A percentile compares a stretch with the other conserved stretches of the same genome.
Evolutionary conservation across 2,797 vertebrate genomes (phyloP).

Genomic region (Sebastes kiyomatsui): DNA sequence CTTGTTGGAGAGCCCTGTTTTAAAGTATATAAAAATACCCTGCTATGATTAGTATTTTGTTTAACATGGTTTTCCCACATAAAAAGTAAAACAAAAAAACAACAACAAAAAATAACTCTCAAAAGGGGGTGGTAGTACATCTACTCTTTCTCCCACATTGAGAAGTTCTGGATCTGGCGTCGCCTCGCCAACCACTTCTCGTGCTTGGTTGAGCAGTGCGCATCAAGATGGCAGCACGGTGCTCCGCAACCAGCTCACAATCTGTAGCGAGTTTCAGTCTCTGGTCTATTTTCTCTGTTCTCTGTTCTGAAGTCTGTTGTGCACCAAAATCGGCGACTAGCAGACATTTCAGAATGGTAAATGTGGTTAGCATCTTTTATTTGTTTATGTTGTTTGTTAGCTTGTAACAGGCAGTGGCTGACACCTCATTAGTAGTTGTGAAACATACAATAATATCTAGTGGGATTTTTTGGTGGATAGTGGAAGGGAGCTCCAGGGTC

Average conservation of each 20-base stretch:
- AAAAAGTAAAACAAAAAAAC: neutral
- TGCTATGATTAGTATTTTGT: neutral
- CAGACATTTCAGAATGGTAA: neutral
- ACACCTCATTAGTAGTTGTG: too few species aligned
- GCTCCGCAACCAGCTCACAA: neutral
- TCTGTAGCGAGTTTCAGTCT: neutral
- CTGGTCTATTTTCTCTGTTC: neutral
- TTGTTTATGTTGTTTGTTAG: too few species aligned
- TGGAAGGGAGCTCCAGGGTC: neutral
- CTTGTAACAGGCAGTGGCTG: too few species aligned
- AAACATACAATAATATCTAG: neutral
- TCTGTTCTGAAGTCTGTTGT: too few species aligned
- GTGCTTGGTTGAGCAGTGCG: neutral
- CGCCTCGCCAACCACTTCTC: neutral
- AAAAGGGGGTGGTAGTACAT: too few species aligned
- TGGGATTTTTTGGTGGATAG: neutral
- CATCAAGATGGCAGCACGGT: neutral
- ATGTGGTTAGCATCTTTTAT: too few species aligned
- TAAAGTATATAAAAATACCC: neutral
- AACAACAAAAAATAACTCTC: neutral
- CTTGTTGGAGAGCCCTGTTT: too few species aligned
- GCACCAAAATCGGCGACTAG: neutral
- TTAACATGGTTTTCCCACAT: neutral
- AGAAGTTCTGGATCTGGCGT: rapidly evolving
- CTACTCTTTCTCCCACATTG: neutral